Evolutionary conservation across 2,797 vertebrate species (phyloP).

Genomic region (Sarcophilus harrisii): DNA sequence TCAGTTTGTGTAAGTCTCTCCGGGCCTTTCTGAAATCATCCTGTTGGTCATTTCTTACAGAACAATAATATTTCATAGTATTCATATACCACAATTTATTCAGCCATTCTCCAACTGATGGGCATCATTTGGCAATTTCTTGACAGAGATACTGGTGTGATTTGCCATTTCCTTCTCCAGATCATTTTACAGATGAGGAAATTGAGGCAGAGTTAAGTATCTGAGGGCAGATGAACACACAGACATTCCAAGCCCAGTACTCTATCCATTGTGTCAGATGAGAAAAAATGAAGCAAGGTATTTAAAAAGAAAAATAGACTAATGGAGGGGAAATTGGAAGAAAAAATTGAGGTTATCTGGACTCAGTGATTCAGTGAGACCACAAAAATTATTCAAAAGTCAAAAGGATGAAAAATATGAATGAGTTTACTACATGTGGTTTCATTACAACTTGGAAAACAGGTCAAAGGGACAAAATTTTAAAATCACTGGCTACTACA

Average conservation of each 20-base stretch:
- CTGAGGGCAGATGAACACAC: not conserved
- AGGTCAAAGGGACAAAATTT: not conserved
- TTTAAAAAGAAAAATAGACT: not conserved
- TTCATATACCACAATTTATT: no score
- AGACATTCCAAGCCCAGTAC: not conserved
- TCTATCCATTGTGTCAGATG: not conserved
- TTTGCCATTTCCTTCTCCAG: no score
- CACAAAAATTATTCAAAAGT: not conserved
- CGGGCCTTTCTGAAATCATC: no score
- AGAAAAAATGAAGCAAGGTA: not conserved
- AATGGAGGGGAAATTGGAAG: not conserved
- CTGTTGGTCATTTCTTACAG: no score
- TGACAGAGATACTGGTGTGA: not conserved
- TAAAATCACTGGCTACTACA: not conserved
- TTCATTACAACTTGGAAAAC: not conserved
- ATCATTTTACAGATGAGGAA: no score
- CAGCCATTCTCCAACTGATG: no score
- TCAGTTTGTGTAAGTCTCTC: no score
- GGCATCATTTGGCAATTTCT: not conserved
- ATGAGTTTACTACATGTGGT: not conserved
- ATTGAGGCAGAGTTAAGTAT: no score
- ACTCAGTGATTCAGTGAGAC: not conserved
- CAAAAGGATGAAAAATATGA: not conserved
- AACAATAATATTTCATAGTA: no score
- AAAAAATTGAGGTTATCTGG: not conserved